These are phyloP conservation scores for Drosophila novamexicana DNA, from an alignment of 1,140 invertebrate species.

Conservation along the genomic window DNA sequence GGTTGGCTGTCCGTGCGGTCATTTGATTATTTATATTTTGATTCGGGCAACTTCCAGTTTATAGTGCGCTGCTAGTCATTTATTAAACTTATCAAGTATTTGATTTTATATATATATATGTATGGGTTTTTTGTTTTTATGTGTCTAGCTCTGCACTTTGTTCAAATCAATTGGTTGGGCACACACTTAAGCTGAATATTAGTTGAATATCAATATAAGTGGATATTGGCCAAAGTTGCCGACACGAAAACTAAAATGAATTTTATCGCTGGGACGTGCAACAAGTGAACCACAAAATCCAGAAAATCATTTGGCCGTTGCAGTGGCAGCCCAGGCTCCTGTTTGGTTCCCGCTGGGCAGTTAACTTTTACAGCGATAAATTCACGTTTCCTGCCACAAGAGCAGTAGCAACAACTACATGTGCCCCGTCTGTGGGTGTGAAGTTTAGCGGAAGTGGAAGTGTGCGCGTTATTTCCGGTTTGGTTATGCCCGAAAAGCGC, in stretches of 20 bases:
- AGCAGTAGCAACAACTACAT: slow-evolving; percentile 46
- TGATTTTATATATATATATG: slow-evolving; percentile 1
- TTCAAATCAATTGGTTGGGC: slow-evolving; percentile 29
- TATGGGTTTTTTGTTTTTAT: background rate
- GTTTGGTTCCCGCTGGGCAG: slow-evolving; percentile 30
- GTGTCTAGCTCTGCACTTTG: slow-evolving; percentile 41
- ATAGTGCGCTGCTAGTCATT: slow-evolving; percentile 55
- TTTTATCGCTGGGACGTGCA: slow-evolving; percentile 44
- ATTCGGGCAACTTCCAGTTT: slow-evolving; percentile 76
- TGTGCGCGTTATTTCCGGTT: slow-evolving; percentile 70
- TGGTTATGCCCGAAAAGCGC: slow-evolving; percentile 39
- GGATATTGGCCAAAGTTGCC: slow-evolving; percentile 54
- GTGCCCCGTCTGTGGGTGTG: slow-evolving; percentile 50
- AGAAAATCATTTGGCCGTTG: slow-evolving; percentile 19
- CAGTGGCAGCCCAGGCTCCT: slow-evolving; percentile 36
- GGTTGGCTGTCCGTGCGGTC: slow-evolving; percentile 48
- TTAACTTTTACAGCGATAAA: slow-evolving; percentile 72
- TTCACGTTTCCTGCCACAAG: slow-evolving; percentile 74
- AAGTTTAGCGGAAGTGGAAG: slow-evolving; percentile 73
- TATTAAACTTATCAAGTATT: slow-evolving; percentile 50
- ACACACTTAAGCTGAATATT: slow-evolving; percentile 23
- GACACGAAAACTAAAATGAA: slow-evolving; percentile 45
- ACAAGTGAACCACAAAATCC: slow-evolving; percentile 46
- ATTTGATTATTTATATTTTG: slow-evolving; percentile 75
- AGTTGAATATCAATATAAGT: slow-evolving; percentile 63